Percentiles rank a stretch among this genome's conserved stretches.
Evolutionary conservation across 2,113 vertebrate genomes (phyloP).

Genomic region (Hystrix cristata): DNA sequence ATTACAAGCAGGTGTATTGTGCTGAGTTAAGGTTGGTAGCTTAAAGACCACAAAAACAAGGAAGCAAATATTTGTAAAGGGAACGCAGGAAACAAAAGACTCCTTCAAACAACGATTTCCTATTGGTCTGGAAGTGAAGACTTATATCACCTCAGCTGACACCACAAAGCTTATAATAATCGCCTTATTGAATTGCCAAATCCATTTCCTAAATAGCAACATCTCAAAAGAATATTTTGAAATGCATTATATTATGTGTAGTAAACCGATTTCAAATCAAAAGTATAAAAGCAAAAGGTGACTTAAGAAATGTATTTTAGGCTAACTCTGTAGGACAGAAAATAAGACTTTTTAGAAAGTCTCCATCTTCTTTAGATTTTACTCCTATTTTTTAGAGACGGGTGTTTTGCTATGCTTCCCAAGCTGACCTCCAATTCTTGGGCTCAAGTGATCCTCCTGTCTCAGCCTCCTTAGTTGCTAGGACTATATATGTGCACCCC

Average conservation of each 20-base stretch:
- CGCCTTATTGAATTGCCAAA: not conserved
- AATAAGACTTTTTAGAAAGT: conserved; percentile 30
- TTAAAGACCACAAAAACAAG: not conserved
- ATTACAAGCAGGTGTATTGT: conserved; percentile 46
- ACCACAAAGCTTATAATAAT: conserved; percentile 36
- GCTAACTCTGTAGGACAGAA: not conserved
- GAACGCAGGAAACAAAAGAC: not conserved
- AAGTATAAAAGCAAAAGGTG: conserved; percentile 54
- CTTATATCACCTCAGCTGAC: not conserved
- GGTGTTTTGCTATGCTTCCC: not conserved
- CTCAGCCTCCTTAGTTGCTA: not conserved
- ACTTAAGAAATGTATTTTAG: conserved; percentile 21
- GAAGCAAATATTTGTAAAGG: conserved; percentile 7
- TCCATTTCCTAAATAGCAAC: conserved; percentile 33
- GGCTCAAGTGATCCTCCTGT: not conserved
- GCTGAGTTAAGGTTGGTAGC: not conserved
- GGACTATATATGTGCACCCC: no score
- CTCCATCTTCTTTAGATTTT: conserved; percentile 22
- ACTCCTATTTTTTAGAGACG: not conserved
- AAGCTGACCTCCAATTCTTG: not conserved
- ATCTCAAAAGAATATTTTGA: conserved; percentile 58
- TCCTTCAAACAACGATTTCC: not conserved
- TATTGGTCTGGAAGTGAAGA: conserved; percentile 15
- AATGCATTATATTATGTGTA: conserved; percentile 22
- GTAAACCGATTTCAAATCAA: conserved; percentile 18